Conservation (phyloP, 2,113 vertebrate genomes). For the Oreotrochilus melanogaster region DNA sequence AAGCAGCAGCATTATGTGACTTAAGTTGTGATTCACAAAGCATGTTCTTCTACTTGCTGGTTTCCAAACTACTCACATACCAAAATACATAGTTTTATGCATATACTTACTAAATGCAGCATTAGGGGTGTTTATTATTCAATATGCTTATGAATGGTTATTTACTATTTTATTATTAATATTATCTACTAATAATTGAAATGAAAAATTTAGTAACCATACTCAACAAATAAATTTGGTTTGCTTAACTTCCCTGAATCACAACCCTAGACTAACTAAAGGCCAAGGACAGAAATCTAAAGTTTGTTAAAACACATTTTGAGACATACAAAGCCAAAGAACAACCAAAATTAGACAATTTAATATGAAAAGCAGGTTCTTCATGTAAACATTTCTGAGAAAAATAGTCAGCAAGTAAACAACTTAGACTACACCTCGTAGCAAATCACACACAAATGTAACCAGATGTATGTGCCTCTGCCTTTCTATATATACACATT, state of each 20-base stretch:
- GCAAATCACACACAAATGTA: background rate
- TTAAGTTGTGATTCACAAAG: background rate
- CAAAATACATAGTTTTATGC: background rate
- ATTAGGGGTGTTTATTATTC: background rate
- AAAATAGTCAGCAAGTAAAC: background rate
- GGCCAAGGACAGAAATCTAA: background rate
- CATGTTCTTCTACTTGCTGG: background rate
- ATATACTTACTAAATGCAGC: background rate
- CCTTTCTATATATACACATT: background rate
- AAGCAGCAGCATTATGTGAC: background rate
- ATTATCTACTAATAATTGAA: background rate
- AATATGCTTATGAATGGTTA: background rate
- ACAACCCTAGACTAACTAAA: background rate
- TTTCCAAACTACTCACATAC: background rate
- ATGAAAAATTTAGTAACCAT: background rate
- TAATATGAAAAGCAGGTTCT: background rate
- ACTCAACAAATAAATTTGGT: background rate
- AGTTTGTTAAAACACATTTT: background rate
- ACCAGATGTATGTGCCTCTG: background rate
- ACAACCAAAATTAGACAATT: background rate
- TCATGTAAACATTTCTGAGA: background rate
- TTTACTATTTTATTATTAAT: background rate
- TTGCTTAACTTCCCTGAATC: background rate
- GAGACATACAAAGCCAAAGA: background rate
- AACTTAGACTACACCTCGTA: background rate